These are phyloP conservation scores for Rhagologus leucostigma DNA, from an alignment of 2,113 vertebrate genomes.

Conservation along the genomic window DNA sequence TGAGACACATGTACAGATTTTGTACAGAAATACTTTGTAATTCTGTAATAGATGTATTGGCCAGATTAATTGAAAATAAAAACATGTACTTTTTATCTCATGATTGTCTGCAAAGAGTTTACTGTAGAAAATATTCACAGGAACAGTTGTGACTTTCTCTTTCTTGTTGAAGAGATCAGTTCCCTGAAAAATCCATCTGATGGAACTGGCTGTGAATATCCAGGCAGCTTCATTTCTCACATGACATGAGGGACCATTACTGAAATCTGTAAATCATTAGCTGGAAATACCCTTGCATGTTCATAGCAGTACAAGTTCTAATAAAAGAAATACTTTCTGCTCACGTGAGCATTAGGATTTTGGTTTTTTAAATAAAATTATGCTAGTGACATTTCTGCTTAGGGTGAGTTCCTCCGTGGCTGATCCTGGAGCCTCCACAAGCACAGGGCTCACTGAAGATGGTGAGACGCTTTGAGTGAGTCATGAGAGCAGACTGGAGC, in stretches of 20 bases:
- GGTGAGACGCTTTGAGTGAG: not conserved
- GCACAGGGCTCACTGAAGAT: not conserved
- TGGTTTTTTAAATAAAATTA: not conserved
- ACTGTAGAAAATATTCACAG: not conserved
- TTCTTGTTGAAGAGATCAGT: not conserved
- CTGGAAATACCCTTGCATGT: not conserved
- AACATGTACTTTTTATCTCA: not conserved
- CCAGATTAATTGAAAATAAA: not conserved
- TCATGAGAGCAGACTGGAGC: not conserved
- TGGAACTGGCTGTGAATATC: not conserved
- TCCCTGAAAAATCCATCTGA: not conserved
- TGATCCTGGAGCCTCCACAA: not conserved
- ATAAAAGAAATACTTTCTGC: not conserved
- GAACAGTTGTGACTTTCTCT: not conserved
- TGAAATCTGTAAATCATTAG: not conserved
- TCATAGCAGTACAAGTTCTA: not conserved
- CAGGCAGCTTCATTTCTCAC: not conserved
- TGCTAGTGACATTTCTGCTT: not conserved
- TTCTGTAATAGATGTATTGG: not conserved
- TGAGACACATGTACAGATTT: not conserved
- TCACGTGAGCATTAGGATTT: not conserved
- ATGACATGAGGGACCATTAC: not conserved
- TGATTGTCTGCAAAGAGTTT: not conserved
- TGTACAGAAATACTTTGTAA: not conserved
- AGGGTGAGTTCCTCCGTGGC: fast-evolving